Base-by-base conservation (phyloP, 2,888 invertebrate species). In the Spilosoma lubricipeda region DNA sequence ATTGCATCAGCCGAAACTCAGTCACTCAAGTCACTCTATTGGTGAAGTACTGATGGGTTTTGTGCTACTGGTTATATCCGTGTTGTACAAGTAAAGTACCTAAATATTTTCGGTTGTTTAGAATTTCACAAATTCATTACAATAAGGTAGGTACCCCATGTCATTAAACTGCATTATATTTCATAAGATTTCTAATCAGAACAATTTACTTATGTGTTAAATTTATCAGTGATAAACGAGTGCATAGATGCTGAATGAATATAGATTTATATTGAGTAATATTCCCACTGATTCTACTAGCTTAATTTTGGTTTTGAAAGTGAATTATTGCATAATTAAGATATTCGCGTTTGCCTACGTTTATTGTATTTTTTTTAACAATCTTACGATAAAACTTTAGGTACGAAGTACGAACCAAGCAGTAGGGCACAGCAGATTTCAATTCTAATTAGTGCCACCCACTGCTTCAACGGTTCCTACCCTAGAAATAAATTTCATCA, bases 1-100 rank as follows among this genome's bases (percentile, higher is more conserved):
- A 63, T 67, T 66, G 65, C 65, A 23, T 66, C 65, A 66, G 63
- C 30, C 63, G 63, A 30, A 18, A 63, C 63, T 15, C 63, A 63
- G 15, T 63, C 2, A 13, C 30, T 63, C 59, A 30, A 63, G 15
- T 63, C 2, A 13, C 30, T 63, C 59, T 30, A 7, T 30, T 27
- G 59, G 30, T 30, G 59, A 13, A 27, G 59, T 63, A 18, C 15
- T 63, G 27, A 1, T 13, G 59, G 5, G 30, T 63, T 63, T 30
- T 30, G 8, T 30, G 30, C 18, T 27, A 27, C 27, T 63, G 15
- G 4, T 27, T 18, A 30, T 30, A 63, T 45, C 15, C 27, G 11
- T n/a, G 56, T 56, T 56, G 9, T 9, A 56, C n/a, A n/a, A n/a
- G n/a, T 9, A 27, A 63, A 63, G 59, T 63, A 30, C 30, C 18